Evolutionary conservation across 1,140 invertebrate genomes (phyloP).

Genomic region (Octopus sinensis): DNA sequence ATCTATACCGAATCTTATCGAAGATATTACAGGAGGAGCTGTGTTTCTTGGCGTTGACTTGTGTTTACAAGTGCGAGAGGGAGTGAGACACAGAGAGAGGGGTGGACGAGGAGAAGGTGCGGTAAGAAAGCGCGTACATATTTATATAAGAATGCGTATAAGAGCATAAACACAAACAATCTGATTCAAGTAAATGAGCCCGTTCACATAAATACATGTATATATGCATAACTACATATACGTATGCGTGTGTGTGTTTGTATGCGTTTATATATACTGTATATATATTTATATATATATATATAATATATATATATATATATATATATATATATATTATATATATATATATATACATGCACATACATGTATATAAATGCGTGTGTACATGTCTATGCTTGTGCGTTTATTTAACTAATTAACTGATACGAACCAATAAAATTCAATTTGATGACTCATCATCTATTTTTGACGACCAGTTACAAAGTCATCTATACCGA

Average conservation of each 20-base stretch:
- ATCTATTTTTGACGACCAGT: too few relatives aligned
- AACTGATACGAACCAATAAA: too few relatives aligned
- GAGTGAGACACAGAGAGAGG: background rate
- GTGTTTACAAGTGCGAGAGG: background rate
- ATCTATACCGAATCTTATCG: too few relatives aligned
- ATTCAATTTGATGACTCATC: too few relatives aligned
- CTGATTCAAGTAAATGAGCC: background rate
- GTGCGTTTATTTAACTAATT: background rate
- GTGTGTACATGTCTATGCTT: background rate
- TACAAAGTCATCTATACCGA: too few relatives aligned
- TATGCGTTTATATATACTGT: background rate
- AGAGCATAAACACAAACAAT: background rate
- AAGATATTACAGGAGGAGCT: too few relatives aligned
- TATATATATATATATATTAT: background rate
- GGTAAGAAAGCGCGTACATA: too few relatives aligned
- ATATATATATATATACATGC: background rate
- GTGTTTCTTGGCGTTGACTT: too few relatives aligned
- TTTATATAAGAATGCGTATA: too few relatives aligned
- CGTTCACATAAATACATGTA: background rate
- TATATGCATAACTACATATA: background rate
- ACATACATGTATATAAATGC: background rate
- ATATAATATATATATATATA: background rate
- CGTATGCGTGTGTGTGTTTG: background rate
- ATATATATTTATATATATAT: constrained; percentile 1
- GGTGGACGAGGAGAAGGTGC: background rate